phyloP scores from a whole-genome alignment of 2,888 invertebrate species.

The Entomobrya proxima region DNA sequence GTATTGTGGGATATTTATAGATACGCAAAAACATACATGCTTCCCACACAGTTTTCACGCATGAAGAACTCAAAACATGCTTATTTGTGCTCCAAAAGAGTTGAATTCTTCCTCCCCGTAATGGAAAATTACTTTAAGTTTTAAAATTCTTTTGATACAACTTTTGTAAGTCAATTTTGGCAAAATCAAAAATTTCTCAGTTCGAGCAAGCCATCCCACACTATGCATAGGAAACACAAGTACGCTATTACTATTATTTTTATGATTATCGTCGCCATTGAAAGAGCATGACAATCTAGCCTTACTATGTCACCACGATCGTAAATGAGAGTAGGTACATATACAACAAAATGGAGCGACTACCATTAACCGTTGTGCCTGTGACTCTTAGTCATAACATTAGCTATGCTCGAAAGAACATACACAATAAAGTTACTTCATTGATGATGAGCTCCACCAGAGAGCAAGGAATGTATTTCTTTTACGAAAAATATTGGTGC shows the following conservation, averaged over 20 bases:
- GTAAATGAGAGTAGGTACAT: not conserved
- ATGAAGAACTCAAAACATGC: slow-evolving; percentile 47
- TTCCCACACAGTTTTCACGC: slow-evolving; percentile 53
- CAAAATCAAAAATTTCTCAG: slow-evolving; percentile 48
- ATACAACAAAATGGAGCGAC: not conserved
- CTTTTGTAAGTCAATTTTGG: slow-evolving; percentile 49
- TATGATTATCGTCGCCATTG: slow-evolving; percentile 30
- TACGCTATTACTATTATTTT: slow-evolving; percentile 1
- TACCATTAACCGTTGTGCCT: slow-evolving; percentile 14
- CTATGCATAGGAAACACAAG: not conserved
- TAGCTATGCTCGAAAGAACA: slow-evolving; percentile 52
- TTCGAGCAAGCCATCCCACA: not conserved
- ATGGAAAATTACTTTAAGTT: slow-evolving; percentile 52
- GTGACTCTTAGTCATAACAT: slow-evolving; percentile 34
- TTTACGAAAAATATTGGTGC: not conserved
- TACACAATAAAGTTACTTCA: slow-evolving; percentile 39
- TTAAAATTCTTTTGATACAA: slow-evolving; percentile 17
- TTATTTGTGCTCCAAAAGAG: not conserved
- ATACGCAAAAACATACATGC: no score
- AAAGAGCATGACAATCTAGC: slow-evolving; percentile 1
- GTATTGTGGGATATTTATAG: no score
- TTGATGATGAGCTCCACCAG: slow-evolving; percentile 13
- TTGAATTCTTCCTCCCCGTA: slow-evolving; percentile 12
- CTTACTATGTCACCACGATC: slow-evolving; percentile 32
- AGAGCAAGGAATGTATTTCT: not conserved